Conservation (phyloP, 2,113 vertebrate genomes). For the Psilopsiagon aymara region DNA sequence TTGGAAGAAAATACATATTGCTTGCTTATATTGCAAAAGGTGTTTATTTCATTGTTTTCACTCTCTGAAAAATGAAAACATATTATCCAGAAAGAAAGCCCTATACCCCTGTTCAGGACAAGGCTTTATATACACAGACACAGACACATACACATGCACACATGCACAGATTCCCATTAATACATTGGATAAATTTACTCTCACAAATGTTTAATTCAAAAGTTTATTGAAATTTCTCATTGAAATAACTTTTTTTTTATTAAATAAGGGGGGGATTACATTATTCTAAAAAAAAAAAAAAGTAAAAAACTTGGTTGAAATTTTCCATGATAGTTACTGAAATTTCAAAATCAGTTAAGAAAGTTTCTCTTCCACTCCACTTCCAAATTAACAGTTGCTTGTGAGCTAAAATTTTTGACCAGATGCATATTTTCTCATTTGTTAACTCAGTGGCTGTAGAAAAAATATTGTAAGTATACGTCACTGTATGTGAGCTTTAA, state of each 20-base stretch:
- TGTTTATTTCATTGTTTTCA: constrained; percentile 44
- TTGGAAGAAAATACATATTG: neutral
- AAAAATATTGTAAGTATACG: neutral
- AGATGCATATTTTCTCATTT: neutral
- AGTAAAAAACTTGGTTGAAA: neutral
- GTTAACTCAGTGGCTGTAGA: neutral
- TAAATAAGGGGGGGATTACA: neutral
- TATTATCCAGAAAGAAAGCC: neutral
- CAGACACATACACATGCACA: neutral
- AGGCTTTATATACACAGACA: neutral
- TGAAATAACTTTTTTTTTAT: neutral
- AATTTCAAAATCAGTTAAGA: neutral
- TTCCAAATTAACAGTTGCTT: neutral
- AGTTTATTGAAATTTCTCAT: neutral
- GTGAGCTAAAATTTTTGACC: neutral
- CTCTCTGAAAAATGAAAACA: constrained; percentile 1
- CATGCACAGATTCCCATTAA: neutral
- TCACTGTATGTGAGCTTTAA: neutral
- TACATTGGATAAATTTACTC: neutral
- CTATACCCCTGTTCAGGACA: neutral
- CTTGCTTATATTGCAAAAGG: neutral
- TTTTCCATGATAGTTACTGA: neutral
- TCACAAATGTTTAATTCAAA: neutral
- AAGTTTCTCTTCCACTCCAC: neutral
- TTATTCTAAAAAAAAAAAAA: neutral